Percentiles rank a stretch among this genome's conserved stretches.
phyloP scores from a whole-genome alignment of 2,113 vertebrate species.

The Neolamprologus variostigma region DNA sequence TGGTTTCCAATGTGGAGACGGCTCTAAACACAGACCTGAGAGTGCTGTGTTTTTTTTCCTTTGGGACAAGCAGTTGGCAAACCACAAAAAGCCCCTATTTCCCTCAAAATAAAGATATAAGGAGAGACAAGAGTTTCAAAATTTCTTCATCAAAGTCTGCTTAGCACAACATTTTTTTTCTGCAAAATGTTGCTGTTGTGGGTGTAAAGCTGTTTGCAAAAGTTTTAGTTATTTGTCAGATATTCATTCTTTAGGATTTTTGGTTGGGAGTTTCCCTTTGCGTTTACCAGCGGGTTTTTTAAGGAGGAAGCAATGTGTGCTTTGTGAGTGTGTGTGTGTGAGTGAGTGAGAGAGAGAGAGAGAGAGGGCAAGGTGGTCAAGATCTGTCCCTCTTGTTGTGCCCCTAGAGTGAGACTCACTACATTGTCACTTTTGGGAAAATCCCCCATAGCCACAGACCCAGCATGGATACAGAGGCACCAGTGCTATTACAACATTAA shows the following conservation, averaged over 20 bases:
- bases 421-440: conserved; percentile 28
- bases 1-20: not conserved
- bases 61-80: not conserved
- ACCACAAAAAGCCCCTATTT: conserved; percentile 16
- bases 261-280: conserved; percentile 55
- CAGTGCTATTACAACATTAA: not conserved
- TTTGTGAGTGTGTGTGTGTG: not conserved
- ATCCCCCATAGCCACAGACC: conserved; percentile 9
- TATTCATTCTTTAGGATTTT: conserved; percentile 37
- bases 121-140: not conserved
- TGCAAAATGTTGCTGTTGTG: conserved; percentile 1
- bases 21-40: not conserved
- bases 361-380: conserved; percentile 9
- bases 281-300: not conserved
- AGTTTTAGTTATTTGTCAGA: conserved; percentile 41
- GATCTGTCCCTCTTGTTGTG: not conserved
- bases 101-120: not conserved
- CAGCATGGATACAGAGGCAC: not conserved
- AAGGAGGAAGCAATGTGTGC: not conserved
- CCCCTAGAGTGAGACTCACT: not conserved
- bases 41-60: not conserved
- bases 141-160: not conserved
- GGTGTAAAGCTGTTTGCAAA: not conserved
- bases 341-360: not conserved
- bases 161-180: not conserved